Evolutionary conservation across 2,888 invertebrate genomes (phyloP).

Genomic region (Colletes collaris): DNA sequence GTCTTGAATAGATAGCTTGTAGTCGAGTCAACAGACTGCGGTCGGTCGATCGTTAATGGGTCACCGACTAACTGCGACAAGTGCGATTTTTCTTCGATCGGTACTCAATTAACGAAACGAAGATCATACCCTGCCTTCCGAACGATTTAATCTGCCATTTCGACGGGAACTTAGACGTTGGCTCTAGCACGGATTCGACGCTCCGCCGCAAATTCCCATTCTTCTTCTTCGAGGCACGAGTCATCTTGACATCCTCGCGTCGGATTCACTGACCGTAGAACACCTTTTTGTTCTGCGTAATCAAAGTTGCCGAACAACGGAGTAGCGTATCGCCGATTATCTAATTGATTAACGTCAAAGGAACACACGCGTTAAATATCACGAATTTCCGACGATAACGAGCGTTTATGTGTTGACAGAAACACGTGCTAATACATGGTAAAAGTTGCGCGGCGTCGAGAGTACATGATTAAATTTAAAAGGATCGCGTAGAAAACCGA

Average conservation of each 20-base stretch:
- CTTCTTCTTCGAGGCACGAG: background rate
- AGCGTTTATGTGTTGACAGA: conserved; percentile 6
- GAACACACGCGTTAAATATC: conserved; percentile 17
- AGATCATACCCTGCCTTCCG: background rate
- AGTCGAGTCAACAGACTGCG: conserved; percentile 32
- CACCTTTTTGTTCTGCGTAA: background rate
- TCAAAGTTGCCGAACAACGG: background rate
- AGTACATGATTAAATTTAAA: background rate
- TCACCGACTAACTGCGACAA: conserved; percentile 4
- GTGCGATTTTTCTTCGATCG: background rate
- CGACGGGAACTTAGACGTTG: conserved; percentile 6
- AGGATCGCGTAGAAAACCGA: background rate
- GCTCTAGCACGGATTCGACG: background rate
- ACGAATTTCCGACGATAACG: conserved; percentile 4
- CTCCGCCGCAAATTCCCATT: conserved; percentile 7
- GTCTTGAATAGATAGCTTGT: conserved; percentile 36
- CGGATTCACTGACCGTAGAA: background rate
- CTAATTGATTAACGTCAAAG: background rate
- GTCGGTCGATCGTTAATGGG: conserved; percentile 31
- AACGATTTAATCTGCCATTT: conserved; percentile 8
- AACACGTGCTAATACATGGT: background rate
- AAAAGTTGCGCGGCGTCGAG: background rate
- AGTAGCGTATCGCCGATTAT: background rate
- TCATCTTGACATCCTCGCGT: conserved; percentile 8
- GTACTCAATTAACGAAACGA: background rate